Conservation (phyloP, 2,888 invertebrate species). For the Campoplex nolae region DNA sequence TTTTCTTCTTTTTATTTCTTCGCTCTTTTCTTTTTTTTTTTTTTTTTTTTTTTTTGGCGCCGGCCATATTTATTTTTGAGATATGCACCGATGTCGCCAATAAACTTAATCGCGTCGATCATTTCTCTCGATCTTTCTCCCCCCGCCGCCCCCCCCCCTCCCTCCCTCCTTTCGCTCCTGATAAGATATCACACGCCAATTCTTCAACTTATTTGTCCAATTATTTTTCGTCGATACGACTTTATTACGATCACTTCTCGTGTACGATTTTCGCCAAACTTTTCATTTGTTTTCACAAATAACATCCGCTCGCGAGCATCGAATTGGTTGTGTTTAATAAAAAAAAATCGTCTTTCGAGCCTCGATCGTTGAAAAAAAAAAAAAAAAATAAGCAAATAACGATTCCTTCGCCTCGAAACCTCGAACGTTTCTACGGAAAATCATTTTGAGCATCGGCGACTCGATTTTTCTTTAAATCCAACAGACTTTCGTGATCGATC, state of each 20-base stretch:
- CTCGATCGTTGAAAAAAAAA: background rate
- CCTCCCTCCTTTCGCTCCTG: background rate
- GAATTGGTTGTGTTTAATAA: background rate
- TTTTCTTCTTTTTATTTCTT: background rate
- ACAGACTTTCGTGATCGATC: background rate
- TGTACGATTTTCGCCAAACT: background rate
- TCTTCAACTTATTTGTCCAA: constrained; percentile 3
- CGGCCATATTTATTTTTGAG: constrained; percentile 19
- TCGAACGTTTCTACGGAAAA: background rate
- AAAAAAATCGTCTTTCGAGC: background rate
- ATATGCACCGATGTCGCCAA: constrained; percentile 14
- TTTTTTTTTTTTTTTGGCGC: background rate
- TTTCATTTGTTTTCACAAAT: background rate
- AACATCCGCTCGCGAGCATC: background rate
- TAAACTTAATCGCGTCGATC: constrained; percentile 10
- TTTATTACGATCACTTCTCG: background rate
- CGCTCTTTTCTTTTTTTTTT: background rate
- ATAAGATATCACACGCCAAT: constrained; percentile 18
- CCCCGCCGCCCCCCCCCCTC: too few species aligned
- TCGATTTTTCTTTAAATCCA: background rate
- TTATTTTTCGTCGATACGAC: background rate
- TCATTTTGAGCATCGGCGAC: too few species aligned
- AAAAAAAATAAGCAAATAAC: background rate
- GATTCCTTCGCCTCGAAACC: background rate
- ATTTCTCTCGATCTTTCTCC: background rate